Conservation (phyloP, 2,797 vertebrate species). For the Macropodus opercularis region DNA sequence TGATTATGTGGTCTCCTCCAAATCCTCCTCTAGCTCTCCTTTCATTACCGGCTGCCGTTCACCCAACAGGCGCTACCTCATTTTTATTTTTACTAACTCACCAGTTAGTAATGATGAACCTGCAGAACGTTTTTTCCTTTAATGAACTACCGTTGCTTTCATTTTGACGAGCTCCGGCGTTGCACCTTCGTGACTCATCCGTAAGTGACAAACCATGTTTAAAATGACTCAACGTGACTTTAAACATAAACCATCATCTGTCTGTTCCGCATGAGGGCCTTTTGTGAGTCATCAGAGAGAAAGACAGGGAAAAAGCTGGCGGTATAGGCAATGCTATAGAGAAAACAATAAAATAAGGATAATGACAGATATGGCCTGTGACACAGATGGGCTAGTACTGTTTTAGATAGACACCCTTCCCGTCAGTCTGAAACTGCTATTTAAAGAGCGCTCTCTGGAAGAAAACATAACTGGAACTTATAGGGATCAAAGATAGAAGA, state of each 20-base stretch:
- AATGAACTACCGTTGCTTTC: conserved; percentile 13
- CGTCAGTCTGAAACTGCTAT: conserved; percentile 47
- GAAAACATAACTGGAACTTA: conserved; percentile 40
- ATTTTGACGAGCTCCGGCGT: conserved; percentile 10
- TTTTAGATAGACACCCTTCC: conserved; percentile 59
- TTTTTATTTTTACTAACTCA: not conserved
- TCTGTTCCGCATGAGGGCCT: conserved; percentile 26
- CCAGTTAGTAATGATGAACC: conserved; percentile 4
- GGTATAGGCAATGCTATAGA: conserved; percentile 27
- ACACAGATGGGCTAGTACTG: conserved; percentile 64
- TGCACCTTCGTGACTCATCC: conserved; percentile 36
- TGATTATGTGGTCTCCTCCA: conserved; percentile 50
- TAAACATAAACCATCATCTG: conserved; percentile 16
- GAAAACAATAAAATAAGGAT: conserved; percentile 62
- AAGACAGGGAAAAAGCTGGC: conserved; percentile 28
- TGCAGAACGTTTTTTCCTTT: conserved; percentile 23
- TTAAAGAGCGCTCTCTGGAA: conserved; percentile 24
- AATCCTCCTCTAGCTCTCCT: conserved; percentile 32
- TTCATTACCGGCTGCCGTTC: conserved; percentile 43
- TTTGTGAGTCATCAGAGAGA: conserved; percentile 59
- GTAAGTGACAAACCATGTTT: conserved; percentile 15
- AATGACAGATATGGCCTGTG: conserved; percentile 67
- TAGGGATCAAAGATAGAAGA: conserved; percentile 51
- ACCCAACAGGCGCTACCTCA: conserved; percentile 10
- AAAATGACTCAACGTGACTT: conserved; percentile 45